Conservation (phyloP, 2,888 invertebrate species). For the Carterocephalus palaemon region DNA sequence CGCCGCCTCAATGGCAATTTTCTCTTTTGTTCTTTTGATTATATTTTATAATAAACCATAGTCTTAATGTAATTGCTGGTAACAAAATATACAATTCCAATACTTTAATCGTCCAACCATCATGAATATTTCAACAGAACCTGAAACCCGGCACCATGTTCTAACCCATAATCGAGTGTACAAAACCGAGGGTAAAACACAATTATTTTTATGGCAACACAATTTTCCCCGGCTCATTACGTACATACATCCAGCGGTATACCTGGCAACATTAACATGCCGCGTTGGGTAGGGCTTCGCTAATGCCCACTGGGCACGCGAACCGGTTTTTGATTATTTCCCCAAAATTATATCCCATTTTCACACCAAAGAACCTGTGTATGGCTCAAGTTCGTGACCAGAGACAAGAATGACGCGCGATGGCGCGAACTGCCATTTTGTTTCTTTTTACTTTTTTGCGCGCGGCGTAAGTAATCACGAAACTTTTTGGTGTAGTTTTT, state of each 20-base stretch:
- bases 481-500: conserved; percentile 18
- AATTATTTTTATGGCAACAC: conserved; percentile 79
- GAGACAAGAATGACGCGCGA: conserved; percentile 56
- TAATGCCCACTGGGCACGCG: conserved; percentile 76
- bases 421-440: conserved; percentile 31
- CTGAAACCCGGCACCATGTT: conserved; percentile 9
- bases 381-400: conserved; percentile 63
- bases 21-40: too few species aligned
- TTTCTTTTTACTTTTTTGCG: conserved; percentile 21
- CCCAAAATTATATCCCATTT: conserved; percentile 78
- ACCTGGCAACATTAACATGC: conserved; percentile 75
- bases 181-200: conserved; percentile 55
- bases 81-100: too few species aligned
- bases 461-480: conserved; percentile 16
- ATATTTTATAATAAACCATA: too few species aligned
- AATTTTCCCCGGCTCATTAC: conserved; percentile 78
- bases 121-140: conserved; percentile 1
- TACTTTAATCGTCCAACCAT: too few species aligned
- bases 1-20: too few species aligned
- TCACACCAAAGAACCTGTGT: conserved; percentile 64
- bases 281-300: conserved; percentile 63
- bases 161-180: conserved; percentile 23
- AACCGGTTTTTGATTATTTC: conserved; percentile 75
- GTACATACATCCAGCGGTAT: conserved; percentile 71
- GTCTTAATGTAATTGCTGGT: too few species aligned